Percentiles rank a stretch among this genome's conserved stretches.
Conservation (phyloP, 2,113 vertebrate species). For the Mellivora capensis region DNA sequence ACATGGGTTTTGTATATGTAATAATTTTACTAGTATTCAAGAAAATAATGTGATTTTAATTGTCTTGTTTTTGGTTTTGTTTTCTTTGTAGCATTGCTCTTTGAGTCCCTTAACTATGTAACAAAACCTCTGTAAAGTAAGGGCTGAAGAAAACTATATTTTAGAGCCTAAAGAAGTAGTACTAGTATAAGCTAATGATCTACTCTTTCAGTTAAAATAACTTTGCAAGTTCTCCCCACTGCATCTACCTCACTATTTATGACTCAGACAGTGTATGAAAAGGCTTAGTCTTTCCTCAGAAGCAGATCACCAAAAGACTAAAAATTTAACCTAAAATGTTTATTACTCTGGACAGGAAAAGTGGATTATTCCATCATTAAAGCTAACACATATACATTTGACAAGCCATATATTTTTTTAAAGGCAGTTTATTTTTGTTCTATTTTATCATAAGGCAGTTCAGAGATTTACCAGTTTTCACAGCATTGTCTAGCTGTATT, state of each 20-base stretch:
- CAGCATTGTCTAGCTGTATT: not conserved
- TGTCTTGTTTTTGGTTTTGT: not conserved
- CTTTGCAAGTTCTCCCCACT: not conserved
- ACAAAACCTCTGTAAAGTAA: not conserved
- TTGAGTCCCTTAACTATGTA: not conserved
- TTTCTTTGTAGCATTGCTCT: not conserved
- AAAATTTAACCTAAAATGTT: conserved; percentile 33
- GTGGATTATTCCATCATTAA: not conserved
- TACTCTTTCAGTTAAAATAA: conserved; percentile 13
- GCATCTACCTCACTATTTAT: not conserved
- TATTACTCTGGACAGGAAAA: conserved; percentile 20
- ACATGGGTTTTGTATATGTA: not conserved
- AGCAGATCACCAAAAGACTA: not conserved
- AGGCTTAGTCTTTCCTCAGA: not conserved
- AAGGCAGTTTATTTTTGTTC: conserved; percentile 51
- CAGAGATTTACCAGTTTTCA: conserved; percentile 46
- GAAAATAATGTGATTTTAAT: not conserved
- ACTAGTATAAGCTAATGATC: not conserved
- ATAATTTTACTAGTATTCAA: not conserved
- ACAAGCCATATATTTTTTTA: conserved; percentile 32
- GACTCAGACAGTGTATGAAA: conserved; percentile 23
- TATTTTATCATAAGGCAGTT: not conserved
- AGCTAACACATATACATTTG: not conserved
- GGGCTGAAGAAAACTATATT: not conserved
- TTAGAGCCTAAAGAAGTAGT: not conserved